phyloP scores from a whole-genome alignment of 2,888 invertebrate species.

The Leucozona laternaria region DNA sequence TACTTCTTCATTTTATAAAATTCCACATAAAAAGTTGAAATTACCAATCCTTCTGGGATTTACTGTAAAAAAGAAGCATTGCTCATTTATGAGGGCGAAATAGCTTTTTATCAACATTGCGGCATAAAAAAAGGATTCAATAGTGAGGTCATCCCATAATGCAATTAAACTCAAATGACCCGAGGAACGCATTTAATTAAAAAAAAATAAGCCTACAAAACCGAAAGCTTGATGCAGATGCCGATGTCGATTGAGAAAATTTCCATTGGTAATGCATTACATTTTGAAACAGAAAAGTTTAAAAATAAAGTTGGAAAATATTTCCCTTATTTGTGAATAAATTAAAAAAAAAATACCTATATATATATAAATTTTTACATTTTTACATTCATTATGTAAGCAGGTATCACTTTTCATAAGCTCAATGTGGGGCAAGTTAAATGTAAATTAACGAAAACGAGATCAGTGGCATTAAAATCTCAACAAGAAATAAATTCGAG shows the following conservation, averaged over 20 bases:
- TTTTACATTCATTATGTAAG: no score
- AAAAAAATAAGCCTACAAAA: slow-evolving; percentile 36
- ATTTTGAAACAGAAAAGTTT: not conserved
- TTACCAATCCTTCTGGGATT: not conserved
- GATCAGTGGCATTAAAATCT: slow-evolving; percentile 29
- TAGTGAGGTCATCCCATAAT: slow-evolving; percentile 20
- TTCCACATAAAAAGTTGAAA: not conserved
- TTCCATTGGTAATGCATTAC: slow-evolving; percentile 5
- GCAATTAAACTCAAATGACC: slow-evolving; percentile 60
- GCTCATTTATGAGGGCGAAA: not conserved
- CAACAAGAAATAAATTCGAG: slow-evolving; percentile 17
- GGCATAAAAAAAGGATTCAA: slow-evolving; percentile 16
- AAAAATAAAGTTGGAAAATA: not conserved
- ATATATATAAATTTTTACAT: no score
- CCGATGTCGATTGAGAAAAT: not conserved
- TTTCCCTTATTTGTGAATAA: not conserved
- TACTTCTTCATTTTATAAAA: not conserved
- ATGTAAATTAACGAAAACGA: slow-evolving; percentile 25
- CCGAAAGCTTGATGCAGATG: slow-evolving; percentile 31
- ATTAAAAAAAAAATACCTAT: not conserved
- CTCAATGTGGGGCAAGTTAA: no score
- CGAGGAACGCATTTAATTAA: slow-evolving; percentile 60
- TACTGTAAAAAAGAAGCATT: not conserved
- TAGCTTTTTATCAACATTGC: not conserved
- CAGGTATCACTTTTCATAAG: no score